Percentiles rank a stretch among this genome's conserved stretches.
Evolutionary conservation across 2,888 invertebrate genomes (phyloP).

Genomic region (Cryptocephalus primarius): DNA sequence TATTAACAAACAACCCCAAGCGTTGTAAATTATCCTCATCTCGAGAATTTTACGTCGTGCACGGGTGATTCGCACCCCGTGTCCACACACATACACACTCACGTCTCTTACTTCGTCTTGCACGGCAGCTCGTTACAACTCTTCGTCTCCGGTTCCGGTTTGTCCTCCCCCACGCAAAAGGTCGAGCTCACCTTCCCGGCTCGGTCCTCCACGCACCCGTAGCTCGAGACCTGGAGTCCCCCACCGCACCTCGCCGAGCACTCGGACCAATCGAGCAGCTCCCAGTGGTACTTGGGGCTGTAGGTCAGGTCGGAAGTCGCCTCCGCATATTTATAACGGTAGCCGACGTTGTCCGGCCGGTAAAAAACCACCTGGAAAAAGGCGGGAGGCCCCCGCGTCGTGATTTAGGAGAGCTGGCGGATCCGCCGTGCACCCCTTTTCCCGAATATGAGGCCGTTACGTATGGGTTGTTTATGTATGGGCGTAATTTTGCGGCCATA

Average conservation of each 20-base stretch:
- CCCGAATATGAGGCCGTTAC: too few relatives aligned
- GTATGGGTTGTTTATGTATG: too few relatives aligned
- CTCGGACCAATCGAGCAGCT: slow-evolving; percentile 49
- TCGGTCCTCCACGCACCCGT: slow-evolving; percentile 49
- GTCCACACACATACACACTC: too few relatives aligned
- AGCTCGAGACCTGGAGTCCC: slow-evolving; percentile 42
- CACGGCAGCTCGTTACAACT: slow-evolving; percentile 42
- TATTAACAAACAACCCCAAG: too few relatives aligned
- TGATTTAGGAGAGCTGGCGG: background rate
- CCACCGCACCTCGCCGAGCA: slow-evolving; percentile 54
- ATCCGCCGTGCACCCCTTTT: too few relatives aligned
- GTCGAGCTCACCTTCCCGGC: slow-evolving; percentile 49
- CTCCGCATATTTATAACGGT: slow-evolving; percentile 49
- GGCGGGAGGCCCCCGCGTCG: background rate
- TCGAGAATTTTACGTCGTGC: too few relatives aligned
- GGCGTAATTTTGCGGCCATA: too few relatives aligned
- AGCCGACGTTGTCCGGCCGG: slow-evolving; percentile 44
- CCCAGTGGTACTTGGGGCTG: slow-evolving; percentile 50
- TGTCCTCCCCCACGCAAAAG: slow-evolving; percentile 38
- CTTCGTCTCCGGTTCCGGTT: slow-evolving; percentile 34
- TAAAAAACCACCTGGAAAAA: slow-evolving; percentile 31
- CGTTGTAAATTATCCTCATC: too few relatives aligned
- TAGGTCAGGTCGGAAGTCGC: slow-evolving; percentile 42
- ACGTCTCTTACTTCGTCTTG: slow-evolving; percentile 35
- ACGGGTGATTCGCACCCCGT: too few relatives aligned